Base-by-base conservation (phyloP, 2,888 invertebrate genomes). In the Melipona bicolor region DNA sequence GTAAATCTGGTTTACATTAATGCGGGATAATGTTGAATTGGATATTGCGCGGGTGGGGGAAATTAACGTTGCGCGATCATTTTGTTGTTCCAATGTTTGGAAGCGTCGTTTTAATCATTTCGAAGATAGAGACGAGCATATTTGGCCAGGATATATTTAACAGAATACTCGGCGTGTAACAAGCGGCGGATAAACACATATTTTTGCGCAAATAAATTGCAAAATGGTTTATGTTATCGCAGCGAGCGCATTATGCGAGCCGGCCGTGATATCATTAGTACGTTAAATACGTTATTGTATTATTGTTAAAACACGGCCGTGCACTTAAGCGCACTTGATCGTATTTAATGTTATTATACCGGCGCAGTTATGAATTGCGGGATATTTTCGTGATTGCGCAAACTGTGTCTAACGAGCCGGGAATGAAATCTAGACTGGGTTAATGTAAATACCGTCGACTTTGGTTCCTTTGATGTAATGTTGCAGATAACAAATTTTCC, bases 391-490 rank as follows among this genome's bases (percentile, higher is more conserved):
- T 87, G 78, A 81, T 84, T 88, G 87, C 88, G 90, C 91, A 91
- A 92, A 92, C 90, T 91, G 88, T 76, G 87, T 89, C 91, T 91
- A 91, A 92, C 89, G 91, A 91, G 76, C 52, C 17, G 27, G 24
- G n/a, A 13, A 56, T 64, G 73, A 72, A 56, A 67, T 69, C 59
- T 43, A 43, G 9, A 11, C 43, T 9, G 9, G 11, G 9, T 9
- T 9, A 9, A 9, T 43, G 11, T 43, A 43, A 43, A 43, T 11
- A 43, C 43, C 9, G 43, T 9, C 9, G 11, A 43, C 43, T 43
- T 43, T 43, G 11, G 43, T 43, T 9, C 43, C 9, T 9, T 43
- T 32, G 3, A 32, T 32, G 3, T 32, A 32, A 32, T 1, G 1
- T 43, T 9, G 9, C 43, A 43, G 9, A 43, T 43, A 43, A 43